A percentile compares a stretch with the other conserved stretches of the same genome.
These are phyloP conservation scores for Eurytoma californica DNA, from an alignment of 2,888 invertebrate genomes.

Conservation along the genomic window DNA sequence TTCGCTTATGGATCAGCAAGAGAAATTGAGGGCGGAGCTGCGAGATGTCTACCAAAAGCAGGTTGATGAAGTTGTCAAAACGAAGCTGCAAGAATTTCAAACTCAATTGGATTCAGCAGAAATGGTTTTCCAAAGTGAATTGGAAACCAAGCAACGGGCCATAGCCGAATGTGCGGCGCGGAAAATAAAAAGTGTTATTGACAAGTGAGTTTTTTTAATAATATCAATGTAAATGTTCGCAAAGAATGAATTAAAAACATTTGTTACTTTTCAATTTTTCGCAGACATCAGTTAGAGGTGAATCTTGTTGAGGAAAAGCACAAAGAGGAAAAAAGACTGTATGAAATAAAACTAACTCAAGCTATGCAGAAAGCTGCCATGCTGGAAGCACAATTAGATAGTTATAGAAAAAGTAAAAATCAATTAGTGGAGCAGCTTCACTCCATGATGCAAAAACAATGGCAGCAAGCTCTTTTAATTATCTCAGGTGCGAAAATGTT, in stretches of 20 bases:
- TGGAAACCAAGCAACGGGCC: conserved; percentile 80
- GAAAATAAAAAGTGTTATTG: conserved; percentile 83
- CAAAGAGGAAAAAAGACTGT: conserved; percentile 85
- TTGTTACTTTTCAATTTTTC: conserved; percentile 54
- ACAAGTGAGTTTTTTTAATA: conserved; percentile 76
- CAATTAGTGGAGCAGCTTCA: conserved; percentile 86
- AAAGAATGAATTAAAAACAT: conserved; percentile 28
- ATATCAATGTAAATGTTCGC: background rate
- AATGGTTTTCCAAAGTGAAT: conserved; percentile 80
- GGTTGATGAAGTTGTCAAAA: conserved; percentile 85
- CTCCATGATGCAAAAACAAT: conserved; percentile 87
- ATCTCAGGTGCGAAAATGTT: conserved; percentile 75
- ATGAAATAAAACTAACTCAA: conserved; percentile 83
- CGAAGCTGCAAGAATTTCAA: conserved; percentile 87
- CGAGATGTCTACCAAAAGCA: conserved; percentile 88
- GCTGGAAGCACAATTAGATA: conserved; percentile 79
- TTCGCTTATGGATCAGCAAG: conserved; percentile 76
- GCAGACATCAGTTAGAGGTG: conserved; percentile 85
- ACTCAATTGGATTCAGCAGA: conserved; percentile 84
- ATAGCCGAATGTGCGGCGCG: conserved; percentile 83
- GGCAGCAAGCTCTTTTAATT: conserved; percentile 85
- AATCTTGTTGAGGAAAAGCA: conserved; percentile 87
- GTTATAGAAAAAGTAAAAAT: conserved; percentile 77
- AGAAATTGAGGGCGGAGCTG: conserved; percentile 81
- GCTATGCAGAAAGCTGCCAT: conserved; percentile 81